These are phyloP conservation scores for Cephus cinctus DNA, from an alignment of 1,140 invertebrate genomes.

Conservation along the genomic window DNA sequence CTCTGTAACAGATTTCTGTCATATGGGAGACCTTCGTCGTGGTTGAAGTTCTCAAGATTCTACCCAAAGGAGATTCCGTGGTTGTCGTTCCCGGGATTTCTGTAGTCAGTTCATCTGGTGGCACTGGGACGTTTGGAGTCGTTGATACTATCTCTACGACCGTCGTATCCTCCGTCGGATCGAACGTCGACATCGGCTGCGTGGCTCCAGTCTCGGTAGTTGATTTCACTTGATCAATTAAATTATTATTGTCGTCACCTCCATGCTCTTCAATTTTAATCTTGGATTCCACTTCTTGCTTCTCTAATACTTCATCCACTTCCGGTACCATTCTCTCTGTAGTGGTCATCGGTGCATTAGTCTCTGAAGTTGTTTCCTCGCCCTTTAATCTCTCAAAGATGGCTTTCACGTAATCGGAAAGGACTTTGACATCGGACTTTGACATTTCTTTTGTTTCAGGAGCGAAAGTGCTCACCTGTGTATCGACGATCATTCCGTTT, in stretches of 20 bases:
- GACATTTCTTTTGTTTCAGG: constrained; percentile 19
- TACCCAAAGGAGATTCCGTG: constrained; percentile 54
- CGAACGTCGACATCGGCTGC: too few species aligned
- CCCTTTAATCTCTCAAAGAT: constrained; percentile 51
- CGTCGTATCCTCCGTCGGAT: constrained; percentile 43
- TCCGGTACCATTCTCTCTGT: not conserved
- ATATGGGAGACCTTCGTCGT: constrained; percentile 80
- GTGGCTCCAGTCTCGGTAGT: too few species aligned
- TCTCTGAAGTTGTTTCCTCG: too few species aligned
- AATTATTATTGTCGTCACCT: constrained; percentile 8
- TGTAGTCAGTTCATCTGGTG: constrained; percentile 21
- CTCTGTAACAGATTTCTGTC: constrained; percentile 83
- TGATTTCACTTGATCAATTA: too few species aligned
- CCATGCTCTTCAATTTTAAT: constrained; percentile 23
- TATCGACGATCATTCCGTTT: not conserved
- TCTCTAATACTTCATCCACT: constrained; percentile 1
- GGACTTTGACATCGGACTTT: constrained; percentile 25
- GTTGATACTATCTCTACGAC: constrained; percentile 9
- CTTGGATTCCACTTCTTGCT: not conserved
- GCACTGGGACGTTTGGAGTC: constrained; percentile 27
- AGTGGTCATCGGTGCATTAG: constrained; percentile 15
- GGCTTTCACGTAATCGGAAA: constrained; percentile 49
- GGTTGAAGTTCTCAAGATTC: constrained; percentile 68
- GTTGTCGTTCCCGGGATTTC: constrained; percentile 16
- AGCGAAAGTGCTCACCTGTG: not conserved